These are phyloP conservation scores for Carlito syrichta DNA, from an alignment of 2,113 vertebrate genomes.

Conservation along the genomic window DNA sequence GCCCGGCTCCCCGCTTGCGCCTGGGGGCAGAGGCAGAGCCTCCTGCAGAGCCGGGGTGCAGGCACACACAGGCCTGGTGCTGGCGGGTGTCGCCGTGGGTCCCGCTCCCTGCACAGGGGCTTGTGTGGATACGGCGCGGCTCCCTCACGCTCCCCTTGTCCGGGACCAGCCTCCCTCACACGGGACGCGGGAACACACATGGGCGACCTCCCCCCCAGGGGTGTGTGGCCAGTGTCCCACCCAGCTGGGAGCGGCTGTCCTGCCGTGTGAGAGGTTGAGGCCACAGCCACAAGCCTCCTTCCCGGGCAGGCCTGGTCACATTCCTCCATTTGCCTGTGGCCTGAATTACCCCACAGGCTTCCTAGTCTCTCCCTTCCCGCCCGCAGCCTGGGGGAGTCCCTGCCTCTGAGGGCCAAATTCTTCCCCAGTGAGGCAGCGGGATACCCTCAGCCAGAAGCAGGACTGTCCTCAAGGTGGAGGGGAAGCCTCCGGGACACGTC, in stretches of 20 bases:
- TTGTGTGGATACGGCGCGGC: rapidly evolving
- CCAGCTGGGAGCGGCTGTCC: constrained; percentile 6
- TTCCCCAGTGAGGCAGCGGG: background rate
- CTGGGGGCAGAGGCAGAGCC: background rate
- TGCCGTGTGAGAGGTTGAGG: background rate
- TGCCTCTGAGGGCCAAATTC: background rate
- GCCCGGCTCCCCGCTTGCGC: background rate
- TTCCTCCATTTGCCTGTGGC: constrained; percentile 58
- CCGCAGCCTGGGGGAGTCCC: background rate
- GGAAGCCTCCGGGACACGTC: background rate
- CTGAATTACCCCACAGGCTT: constrained; percentile 34
- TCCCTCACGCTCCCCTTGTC: background rate
- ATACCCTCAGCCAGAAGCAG: background rate
- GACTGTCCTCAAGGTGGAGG: background rate
- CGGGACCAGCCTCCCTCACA: background rate
- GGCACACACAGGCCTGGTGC: background rate
- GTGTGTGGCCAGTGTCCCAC: background rate
- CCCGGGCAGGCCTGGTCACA: constrained; percentile 66
- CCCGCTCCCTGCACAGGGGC: rapidly evolving
- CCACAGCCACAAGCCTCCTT: background rate
- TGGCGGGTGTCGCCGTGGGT: background rate
- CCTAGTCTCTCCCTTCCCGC: constrained; percentile 39
- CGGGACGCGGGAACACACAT: background rate
- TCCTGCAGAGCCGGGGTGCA: background rate
- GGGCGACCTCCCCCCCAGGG: background rate